Conservation (phyloP, 2,888 invertebrate genomes). For the Tiliacea citrago region DNA sequence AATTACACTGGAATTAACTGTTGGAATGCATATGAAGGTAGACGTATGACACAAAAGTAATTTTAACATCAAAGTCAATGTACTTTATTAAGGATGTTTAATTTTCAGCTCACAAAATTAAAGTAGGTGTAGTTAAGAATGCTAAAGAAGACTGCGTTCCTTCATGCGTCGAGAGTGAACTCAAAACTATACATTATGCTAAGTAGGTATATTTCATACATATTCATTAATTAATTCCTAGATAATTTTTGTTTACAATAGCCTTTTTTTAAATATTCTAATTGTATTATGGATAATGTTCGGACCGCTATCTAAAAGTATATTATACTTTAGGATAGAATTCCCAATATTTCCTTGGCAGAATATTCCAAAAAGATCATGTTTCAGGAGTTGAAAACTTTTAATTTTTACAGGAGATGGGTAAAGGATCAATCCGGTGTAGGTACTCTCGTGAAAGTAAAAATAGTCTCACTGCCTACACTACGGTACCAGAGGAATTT, state of each 20-base stretch:
- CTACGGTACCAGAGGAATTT: slow-evolving; percentile 92
- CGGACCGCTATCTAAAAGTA: neutral
- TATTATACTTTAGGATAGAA: neutral
- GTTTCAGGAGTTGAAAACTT: slow-evolving; percentile 6
- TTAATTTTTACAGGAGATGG: slow-evolving; percentile 62
- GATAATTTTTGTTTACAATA: neutral
- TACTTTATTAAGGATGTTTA: neutral
- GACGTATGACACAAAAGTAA: neutral
- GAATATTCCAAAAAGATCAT: neutral
- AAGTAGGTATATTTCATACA: slow-evolving; percentile 65
- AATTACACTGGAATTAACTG: slow-evolving; percentile 90
- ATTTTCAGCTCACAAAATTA: slow-evolving; percentile 77
- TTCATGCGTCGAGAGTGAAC: slow-evolving; percentile 91
- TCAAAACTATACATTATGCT: slow-evolving; percentile 74
- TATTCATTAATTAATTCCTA: neutral
- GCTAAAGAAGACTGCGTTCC: slow-evolving; percentile 86
- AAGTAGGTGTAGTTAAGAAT: slow-evolving; percentile 77
- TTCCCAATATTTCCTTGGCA: neutral
- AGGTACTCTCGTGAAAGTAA: slow-evolving; percentile 77
- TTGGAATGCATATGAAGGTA: slow-evolving; percentile 80
- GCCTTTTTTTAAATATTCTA: neutral
- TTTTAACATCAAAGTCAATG: no score
- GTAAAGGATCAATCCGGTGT: slow-evolving; percentile 40
- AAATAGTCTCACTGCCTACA: slow-evolving; percentile 87
- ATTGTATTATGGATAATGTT: neutral